phyloP scores from a whole-genome alignment of 2,797 vertebrate species.

The Centropyge bicolor region DNA sequence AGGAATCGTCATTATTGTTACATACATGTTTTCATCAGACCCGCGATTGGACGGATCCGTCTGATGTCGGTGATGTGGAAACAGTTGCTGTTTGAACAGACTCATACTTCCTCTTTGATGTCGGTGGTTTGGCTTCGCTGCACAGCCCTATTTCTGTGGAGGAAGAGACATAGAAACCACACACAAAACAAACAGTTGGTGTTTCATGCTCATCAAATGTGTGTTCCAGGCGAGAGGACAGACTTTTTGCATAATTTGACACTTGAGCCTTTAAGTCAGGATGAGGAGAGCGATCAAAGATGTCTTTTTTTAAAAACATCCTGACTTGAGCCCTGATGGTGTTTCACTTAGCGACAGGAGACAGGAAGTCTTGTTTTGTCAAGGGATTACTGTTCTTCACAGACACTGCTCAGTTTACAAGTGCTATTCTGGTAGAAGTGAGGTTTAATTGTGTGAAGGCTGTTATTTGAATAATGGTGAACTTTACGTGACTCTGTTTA shows the following conservation, averaged over 20 bases:
- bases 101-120: constrained; percentile 51
- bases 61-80: constrained; percentile 42
- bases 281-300: constrained; percentile 52
- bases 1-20: no score
- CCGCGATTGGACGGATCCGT: constrained; percentile 59
- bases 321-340: constrained; percentile 55
- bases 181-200: constrained; percentile 1
- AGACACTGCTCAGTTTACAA: constrained; percentile 35
- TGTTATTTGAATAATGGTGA: constrained; percentile 13
- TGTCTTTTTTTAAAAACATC: constrained; percentile 40
- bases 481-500: constrained; percentile 10
- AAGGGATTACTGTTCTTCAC: constrained; percentile 45
- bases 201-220: constrained; percentile 18
- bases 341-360: constrained; percentile 61
- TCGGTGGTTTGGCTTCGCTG: constrained; percentile 37
- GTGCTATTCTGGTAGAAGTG: constrained; percentile 2
- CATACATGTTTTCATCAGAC: background rate
- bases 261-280: background rate
- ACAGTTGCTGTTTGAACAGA: constrained; percentile 44
- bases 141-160: background rate
- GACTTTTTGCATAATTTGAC: constrained; percentile 30
- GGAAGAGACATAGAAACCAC: constrained; percentile 51
- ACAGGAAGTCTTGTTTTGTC: constrained; percentile 63
- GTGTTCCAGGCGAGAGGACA: background rate
- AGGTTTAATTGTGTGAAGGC: constrained; percentile 12